These are phyloP conservation scores for Crypturellus tataupa DNA, from an alignment of 2,797 vertebrate genomes.

Conservation along the genomic window DNA sequence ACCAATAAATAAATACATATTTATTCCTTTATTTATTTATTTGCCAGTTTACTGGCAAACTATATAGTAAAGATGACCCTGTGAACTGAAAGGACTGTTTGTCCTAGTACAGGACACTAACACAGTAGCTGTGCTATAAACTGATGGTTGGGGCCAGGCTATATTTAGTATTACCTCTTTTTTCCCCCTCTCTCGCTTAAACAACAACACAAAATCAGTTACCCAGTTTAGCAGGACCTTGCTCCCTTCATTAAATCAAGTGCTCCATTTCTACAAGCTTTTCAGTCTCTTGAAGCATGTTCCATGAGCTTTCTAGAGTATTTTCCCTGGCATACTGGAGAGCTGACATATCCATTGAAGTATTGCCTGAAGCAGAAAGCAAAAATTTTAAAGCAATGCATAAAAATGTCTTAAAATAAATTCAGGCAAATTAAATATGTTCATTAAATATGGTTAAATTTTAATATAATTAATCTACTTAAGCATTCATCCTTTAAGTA, in stretches of 20 bases:
- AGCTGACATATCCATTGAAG: conserved; percentile 87
- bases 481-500: not conserved
- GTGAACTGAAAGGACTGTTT: not conserved
- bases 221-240: conserved; percentile 87
- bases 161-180: not conserved
- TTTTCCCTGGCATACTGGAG: conserved; percentile 88
- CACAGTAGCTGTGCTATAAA: not conserved
- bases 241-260: conserved; percentile 79
- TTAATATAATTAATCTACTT: not conserved
- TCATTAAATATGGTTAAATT: not conserved
- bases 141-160: not conserved
- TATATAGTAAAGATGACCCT: not conserved
- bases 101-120: not conserved
- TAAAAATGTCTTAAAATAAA: not conserved
- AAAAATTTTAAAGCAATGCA: not conserved
- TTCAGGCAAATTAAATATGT: not conserved
- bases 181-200: not conserved
- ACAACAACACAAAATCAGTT: conserved; percentile 21
- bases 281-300: conserved; percentile 77
- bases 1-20: not conserved
- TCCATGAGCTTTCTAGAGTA: conserved; percentile 87
- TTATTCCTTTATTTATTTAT: too few species aligned
- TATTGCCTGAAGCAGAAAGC: conserved; percentile 79
- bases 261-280: conserved; percentile 83
- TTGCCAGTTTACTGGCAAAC: not conserved